Evolutionary conservation across 2,113 vertebrate genomes (phyloP).

Genomic region (Tangachromis dhanisi): DNA sequence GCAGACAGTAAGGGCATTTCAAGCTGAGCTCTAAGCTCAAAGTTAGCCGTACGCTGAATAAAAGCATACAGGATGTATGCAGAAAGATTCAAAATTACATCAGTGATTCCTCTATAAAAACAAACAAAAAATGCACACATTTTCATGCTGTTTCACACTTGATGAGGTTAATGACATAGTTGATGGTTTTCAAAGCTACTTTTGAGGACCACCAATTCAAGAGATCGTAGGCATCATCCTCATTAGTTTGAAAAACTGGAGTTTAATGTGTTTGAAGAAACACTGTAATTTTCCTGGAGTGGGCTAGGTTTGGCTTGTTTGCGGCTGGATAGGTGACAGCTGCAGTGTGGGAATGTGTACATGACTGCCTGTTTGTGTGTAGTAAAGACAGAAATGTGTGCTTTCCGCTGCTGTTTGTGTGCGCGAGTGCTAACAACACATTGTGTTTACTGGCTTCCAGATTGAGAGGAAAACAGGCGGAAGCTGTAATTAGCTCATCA

Average conservation of each 20-base stretch:
- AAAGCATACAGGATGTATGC: not conserved
- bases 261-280: slow-evolving; percentile 57
- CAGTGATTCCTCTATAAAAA: not conserved
- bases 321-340: slow-evolving; percentile 59
- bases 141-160: not conserved
- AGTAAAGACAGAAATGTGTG: not conserved
- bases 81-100: not conserved
- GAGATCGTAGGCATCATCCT: slow-evolving; percentile 5
- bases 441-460: slow-evolving; percentile 67
- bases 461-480: slow-evolving; percentile 70
- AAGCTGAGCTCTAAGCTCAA: not conserved
- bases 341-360: slow-evolving; percentile 41
- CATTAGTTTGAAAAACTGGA: slow-evolving; percentile 45
- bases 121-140: not conserved
- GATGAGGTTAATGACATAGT: slow-evolving; percentile 34
- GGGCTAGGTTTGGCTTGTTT: slow-evolving; percentile 39
- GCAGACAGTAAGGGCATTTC: not conserved
- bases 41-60: not conserved
- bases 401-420: slow-evolving; percentile 1
- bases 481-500: slow-evolving; percentile 74
- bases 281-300: slow-evolving; percentile 50
- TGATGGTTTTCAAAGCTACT: slow-evolving; percentile 31
- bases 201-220: slow-evolving; percentile 10
- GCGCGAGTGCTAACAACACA: slow-evolving; percentile 43
- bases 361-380: slow-evolving; percentile 9